Conservation (phyloP, 2,888 invertebrate genomes). For the Tiliacea aurago region DNA sequence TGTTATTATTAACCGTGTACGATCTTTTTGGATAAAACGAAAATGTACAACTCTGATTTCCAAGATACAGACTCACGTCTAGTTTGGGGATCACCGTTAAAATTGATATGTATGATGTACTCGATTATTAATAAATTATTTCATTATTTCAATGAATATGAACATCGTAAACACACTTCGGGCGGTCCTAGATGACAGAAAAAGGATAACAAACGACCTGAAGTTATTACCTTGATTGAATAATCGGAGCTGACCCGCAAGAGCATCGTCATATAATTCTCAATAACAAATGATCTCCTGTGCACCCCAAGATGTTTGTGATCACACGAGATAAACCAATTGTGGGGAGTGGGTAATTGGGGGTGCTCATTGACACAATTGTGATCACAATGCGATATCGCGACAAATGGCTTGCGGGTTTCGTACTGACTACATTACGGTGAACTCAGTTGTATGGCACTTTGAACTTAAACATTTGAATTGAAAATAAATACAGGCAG, state of each 20-base stretch:
- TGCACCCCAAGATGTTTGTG: conserved; percentile 31
- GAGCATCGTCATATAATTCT: background rate
- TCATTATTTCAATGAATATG: background rate
- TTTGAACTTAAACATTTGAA: background rate
- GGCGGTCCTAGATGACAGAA: background rate
- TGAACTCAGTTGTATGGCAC: background rate
- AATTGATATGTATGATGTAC: no score
- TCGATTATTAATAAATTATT: no score
- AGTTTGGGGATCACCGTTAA: no score
- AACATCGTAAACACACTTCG: background rate
- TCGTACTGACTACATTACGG: background rate
- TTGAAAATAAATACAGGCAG: background rate
- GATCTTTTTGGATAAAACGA: no score
- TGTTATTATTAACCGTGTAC: no score
- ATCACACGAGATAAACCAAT: conserved; percentile 46
- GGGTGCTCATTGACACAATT: conserved; percentile 48
- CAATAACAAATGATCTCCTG: conserved; percentile 22
- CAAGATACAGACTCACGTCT: no score
- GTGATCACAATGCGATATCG: conserved; percentile 49
- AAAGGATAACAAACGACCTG: background rate
- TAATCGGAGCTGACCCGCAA: conserved; percentile 2
- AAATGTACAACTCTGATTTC: no score
- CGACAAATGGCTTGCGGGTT: conserved; percentile 42
- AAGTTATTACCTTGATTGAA: conserved; percentile 16
- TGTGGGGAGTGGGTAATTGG: conserved; percentile 51